Conservation (phyloP, 2,888 invertebrate genomes). For the Dolichomitus sp. region DNA sequence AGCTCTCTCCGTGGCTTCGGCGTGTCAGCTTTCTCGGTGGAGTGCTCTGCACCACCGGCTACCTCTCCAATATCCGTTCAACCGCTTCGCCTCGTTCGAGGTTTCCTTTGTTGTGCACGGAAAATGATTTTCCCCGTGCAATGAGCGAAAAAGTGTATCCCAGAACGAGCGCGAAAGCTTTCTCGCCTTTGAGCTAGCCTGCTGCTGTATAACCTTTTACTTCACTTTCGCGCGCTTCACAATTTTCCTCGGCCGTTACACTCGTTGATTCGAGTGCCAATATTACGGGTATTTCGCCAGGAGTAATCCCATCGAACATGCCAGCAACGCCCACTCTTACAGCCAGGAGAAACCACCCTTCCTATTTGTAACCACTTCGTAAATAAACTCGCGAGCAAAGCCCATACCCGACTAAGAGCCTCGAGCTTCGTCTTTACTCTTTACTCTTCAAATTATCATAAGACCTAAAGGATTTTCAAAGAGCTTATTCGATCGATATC, state of each 20-base stretch:
- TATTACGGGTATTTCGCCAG: conserved; percentile 42
- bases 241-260: conserved; percentile 5
- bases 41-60: conserved; percentile 15
- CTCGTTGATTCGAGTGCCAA: conserved; percentile 52
- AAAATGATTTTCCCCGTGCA: conserved; percentile 57
- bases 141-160: conserved; percentile 9
- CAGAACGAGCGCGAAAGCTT: conserved; percentile 3
- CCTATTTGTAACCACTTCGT: conserved; percentile 31
- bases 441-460: conserved; percentile 40
- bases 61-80: conserved; percentile 56
- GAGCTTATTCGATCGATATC: conserved; percentile 1
- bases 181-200: conserved; percentile 8
- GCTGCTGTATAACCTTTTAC: conserved; percentile 1
- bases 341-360: conserved; percentile 19
- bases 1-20: conserved; percentile 3
- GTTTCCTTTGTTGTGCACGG: conserved; percentile 61
- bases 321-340: conserved; percentile 7
- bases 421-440: conserved; percentile 19
- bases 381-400: conserved; percentile 16
- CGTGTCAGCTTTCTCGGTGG: conserved; percentile 29
- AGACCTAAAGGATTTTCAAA: background rate
- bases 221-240: background rate
- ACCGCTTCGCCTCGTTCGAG: conserved; percentile 55
- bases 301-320: conserved; percentile 36
- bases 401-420: background rate